Evolutionary conservation across 2,888 invertebrate species (phyloP).

Genomic region (Anagyrus pseudococci): DNA sequence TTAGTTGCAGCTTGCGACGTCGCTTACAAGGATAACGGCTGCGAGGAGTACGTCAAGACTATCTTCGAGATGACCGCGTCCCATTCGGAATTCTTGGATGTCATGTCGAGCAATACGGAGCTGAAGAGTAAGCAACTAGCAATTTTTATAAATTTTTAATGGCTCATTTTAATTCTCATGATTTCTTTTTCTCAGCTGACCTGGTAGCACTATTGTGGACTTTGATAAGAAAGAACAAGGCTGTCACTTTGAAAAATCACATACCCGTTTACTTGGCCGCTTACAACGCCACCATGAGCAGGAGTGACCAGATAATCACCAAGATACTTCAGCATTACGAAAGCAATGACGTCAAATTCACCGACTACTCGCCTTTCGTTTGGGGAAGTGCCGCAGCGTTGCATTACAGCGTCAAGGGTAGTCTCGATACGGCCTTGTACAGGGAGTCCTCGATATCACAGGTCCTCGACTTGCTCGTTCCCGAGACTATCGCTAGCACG

Average conservation of each 20-base stretch:
- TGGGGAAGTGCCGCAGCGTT: slow-evolving; percentile 84
- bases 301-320: slow-evolving; percentile 75
- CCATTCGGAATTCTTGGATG: slow-evolving; percentile 79
- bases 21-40: slow-evolving; percentile 65
- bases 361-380: slow-evolving; percentile 78
- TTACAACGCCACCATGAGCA: slow-evolving; percentile 76
- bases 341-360: slow-evolving; percentile 69
- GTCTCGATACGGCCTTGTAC: slow-evolving; percentile 68
- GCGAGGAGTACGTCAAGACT: slow-evolving; percentile 63
- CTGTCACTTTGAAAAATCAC: slow-evolving; percentile 72
- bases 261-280: slow-evolving; percentile 79
- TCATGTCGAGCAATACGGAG: slow-evolving; percentile 65
- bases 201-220: slow-evolving; percentile 71
- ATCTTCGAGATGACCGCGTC: slow-evolving; percentile 78
- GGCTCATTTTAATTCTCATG: slow-evolving; percentile 6
- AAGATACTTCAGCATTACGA: slow-evolving; percentile 75
- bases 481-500: slow-evolving; percentile 71
- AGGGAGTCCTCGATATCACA: slow-evolving; percentile 77
- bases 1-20: slow-evolving; percentile 67
- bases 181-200: slow-evolving; percentile 59
- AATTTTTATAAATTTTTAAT: slow-evolving; percentile 3
- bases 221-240: slow-evolving; percentile 70
- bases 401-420: slow-evolving; percentile 74
- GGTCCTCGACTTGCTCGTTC: slow-evolving; percentile 75
- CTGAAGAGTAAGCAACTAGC: slow-evolving; percentile 52